Evolutionary conservation across 2,113 vertebrate species (phyloP).

Genomic region (Microtus oregoni): DNA sequence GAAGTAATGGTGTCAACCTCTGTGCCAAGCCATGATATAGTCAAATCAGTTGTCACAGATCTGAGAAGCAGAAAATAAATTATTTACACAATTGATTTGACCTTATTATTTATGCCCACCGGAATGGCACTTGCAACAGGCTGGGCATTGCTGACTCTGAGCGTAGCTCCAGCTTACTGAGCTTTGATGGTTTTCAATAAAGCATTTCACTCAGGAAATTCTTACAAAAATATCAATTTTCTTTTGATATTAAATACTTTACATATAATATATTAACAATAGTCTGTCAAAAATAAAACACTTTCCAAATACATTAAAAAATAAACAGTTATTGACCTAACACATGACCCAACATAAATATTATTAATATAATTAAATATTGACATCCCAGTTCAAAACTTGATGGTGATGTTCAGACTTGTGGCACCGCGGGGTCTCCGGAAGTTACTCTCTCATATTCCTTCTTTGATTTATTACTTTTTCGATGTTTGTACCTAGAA

Average conservation of each 20-base stretch:
- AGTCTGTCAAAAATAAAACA: conserved; percentile 74
- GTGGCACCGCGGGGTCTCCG: neutral
- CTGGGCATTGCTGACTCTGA: neutral
- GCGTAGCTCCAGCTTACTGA: neutral
- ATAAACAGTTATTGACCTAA: conserved; percentile 33
- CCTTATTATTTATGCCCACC: neutral
- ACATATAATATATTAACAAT: conserved; percentile 66
- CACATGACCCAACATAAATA: conserved; percentile 77
- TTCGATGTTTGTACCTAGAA: conserved; percentile 73
- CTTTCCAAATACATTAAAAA: conserved; percentile 66
- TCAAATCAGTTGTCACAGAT: neutral
- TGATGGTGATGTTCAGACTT: conserved; percentile 50
- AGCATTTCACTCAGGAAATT: conserved; percentile 32
- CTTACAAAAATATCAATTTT: conserved; percentile 74
- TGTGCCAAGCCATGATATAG: neutral
- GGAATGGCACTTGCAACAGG: neutral
- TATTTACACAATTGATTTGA: neutral
- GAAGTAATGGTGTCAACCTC: neutral
- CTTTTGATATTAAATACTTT: conserved; percentile 70
- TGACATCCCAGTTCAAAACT: neutral
- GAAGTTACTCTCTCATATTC: conserved; percentile 76
- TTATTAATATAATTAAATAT: conserved; percentile 70
- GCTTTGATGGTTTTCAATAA: conserved; percentile 24
- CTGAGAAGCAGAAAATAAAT: conserved; percentile 13
- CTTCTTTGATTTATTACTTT: conserved; percentile 71